Evolutionary conservation across 2,888 invertebrate species (phyloP).

Genomic region (Halocaridina rubra): DNA sequence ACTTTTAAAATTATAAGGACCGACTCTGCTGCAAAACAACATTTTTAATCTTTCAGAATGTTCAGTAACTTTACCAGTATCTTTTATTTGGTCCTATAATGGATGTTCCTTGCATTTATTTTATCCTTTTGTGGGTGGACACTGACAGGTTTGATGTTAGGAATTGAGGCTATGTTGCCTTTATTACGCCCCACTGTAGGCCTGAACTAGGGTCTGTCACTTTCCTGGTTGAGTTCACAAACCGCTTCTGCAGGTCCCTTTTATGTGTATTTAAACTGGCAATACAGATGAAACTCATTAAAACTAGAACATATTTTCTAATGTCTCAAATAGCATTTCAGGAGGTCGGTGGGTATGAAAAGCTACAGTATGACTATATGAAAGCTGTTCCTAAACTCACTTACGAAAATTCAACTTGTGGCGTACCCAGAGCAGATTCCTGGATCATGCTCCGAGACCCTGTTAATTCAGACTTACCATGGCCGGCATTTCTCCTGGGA

Average conservation of each 20-base stretch:
- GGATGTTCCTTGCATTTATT: no score
- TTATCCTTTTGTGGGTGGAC: no score
- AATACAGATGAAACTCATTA: neutral
- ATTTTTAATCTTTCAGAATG: no score
- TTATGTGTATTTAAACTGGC: neutral
- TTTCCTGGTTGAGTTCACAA: no score
- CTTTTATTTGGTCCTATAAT: no score
- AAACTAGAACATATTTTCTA: neutral
- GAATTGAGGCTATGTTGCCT: no score
- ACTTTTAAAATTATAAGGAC: no score
- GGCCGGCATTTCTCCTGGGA: slow-evolving; percentile 71
- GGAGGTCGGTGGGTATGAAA: slow-evolving; percentile 69
- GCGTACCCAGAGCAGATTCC: slow-evolving; percentile 67
- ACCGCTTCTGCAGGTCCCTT: neutral
- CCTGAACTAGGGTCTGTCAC: no score
- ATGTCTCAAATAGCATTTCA: slow-evolving; percentile 68
- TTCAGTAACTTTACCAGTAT: no score
- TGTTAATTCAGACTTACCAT: slow-evolving; percentile 70
- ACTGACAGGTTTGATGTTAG: no score
- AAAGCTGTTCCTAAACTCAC: slow-evolving; percentile 67
- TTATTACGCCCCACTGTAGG: no score
- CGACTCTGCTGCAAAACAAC: no score
- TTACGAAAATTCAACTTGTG: slow-evolving; percentile 65
- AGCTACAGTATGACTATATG: slow-evolving; percentile 68
- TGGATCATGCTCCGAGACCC: slow-evolving; percentile 70